phyloP scores from a whole-genome alignment of 2,888 invertebrate genomes.

The Osmoderma eremita region DNA sequence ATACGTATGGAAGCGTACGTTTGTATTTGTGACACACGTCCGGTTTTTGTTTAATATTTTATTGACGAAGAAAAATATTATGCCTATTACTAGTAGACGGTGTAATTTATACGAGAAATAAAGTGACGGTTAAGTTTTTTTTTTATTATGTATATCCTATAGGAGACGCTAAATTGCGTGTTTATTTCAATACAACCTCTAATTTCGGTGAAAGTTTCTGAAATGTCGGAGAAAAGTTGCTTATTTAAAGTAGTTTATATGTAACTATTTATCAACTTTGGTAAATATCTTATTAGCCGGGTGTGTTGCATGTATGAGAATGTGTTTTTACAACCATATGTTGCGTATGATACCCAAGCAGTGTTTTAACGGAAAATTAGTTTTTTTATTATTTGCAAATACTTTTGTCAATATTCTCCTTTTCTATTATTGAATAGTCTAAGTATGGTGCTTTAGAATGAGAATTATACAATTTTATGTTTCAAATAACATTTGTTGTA shows the following conservation, averaged over 20 bases:
- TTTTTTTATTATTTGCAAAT: too few species aligned
- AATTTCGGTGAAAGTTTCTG: slow-evolving; percentile 35
- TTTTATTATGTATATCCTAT: slow-evolving; percentile 2
- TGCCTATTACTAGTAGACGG: slow-evolving; percentile 17
- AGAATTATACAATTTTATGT: too few species aligned
- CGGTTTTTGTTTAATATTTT: slow-evolving; percentile 13
- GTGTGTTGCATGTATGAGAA: background rate
- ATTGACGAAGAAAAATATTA: slow-evolving; percentile 22
- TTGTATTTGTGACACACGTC: background rate
- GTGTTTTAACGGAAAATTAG: too few species aligned
- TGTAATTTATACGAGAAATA: slow-evolving; percentile 29
- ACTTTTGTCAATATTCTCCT: too few species aligned
- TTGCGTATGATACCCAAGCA: background rate
- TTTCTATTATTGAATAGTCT: too few species aligned
- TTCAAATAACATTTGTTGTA: too few species aligned
- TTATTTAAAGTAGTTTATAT: slow-evolving; percentile 17
- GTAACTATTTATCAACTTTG: slow-evolving; percentile 1
- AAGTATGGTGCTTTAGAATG: too few species aligned
- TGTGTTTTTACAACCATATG: background rate
- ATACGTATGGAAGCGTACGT: too few species aligned
- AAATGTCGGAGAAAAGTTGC: slow-evolving; percentile 27
- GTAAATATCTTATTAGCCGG: slow-evolving; percentile 5
- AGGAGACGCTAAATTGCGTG: slow-evolving; percentile 30
- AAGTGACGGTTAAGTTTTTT: slow-evolving; percentile 20
- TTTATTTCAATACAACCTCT: slow-evolving; percentile 35